Base-by-base conservation (phyloP, 1,140 invertebrate species). In the Zaprionus ghesquierei region DNA sequence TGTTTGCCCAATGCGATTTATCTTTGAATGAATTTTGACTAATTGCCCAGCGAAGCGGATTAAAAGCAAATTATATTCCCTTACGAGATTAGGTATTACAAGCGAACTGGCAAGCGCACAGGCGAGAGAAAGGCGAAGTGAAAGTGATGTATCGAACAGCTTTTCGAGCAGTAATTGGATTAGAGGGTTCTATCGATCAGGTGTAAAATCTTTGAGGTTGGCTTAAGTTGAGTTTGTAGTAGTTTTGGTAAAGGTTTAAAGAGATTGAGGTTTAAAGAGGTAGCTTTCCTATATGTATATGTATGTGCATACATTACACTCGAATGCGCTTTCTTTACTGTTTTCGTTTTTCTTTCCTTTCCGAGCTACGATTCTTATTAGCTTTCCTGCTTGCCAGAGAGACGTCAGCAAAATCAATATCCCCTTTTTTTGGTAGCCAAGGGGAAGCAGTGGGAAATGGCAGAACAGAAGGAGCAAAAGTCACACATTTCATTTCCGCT, bases 401-500 rank as follows among this genome's bases (percentile, higher is more conserved):
- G 38, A 35, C 35, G 38, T 27, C 61, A 73, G 59, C 33, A 69
- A 81, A 81, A 81, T 81, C 79, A 81, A 81, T 81, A 81, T 81
- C 74, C 64, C 18, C 41, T 60, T 61, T 20, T 8, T 29, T 5
- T 29, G 27, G 6, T 9, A 8, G 27, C 6, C 4, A 22, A n/a
- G 54, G n/a, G 56, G 22, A 55, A 15, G 62, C 35, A 31, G 38
- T 60, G 51, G 44, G 55, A 77, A 8, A 4, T 2, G n/a, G 38
- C n/a, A 15, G 31, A 33, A 10, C 41, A 46, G 18, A 12, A 46
- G 41, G 12, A 18, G 75, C 56, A 69, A 77, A 56, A 71, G 81
- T 77, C 80, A 65, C 75, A 79, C 72, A 79, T 84, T 84, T 84
- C 61, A 84, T 84, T 82, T 84, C 76, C 80, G 73, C 49, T 62